Conservation (phyloP, 53 echinoderm and acorn worm genomes). For the Henricia sp. region DNA sequence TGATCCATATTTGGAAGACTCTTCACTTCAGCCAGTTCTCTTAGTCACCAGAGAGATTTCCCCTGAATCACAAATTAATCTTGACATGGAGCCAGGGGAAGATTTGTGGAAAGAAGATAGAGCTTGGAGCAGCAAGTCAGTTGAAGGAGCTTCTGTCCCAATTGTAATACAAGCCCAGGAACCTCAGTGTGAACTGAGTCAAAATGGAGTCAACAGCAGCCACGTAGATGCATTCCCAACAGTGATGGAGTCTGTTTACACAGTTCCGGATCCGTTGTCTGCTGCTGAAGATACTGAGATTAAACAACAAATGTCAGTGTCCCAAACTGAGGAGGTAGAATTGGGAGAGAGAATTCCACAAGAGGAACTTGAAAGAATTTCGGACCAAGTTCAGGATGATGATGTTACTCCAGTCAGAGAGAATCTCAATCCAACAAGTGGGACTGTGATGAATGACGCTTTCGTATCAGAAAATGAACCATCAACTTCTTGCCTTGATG, state of each 20-base stretch:
- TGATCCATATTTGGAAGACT: no score
- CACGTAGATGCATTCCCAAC: slow-evolving; percentile 26
- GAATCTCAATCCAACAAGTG: neutral
- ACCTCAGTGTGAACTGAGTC: neutral
- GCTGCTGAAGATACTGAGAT: neutral
- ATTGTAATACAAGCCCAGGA: neutral
- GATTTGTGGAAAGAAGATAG: neutral
- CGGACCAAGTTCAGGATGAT: neutral
- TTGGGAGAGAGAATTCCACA: no score
- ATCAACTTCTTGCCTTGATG: neutral
- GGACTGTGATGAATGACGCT: neutral
- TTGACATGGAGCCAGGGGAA: neutral
- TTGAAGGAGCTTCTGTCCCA: neutral
- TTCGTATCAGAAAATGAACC: neutral
- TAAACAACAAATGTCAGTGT: neutral
- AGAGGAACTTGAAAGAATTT: no score
- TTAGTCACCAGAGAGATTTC: neutral
- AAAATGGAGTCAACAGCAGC: neutral
- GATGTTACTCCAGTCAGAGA: neutral
- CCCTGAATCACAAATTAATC: neutral
- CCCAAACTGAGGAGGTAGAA: no score
- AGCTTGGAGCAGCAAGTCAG: neutral
- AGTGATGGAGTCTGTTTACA: neutral
- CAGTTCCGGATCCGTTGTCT: neutral
- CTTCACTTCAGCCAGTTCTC: neutral